Conservation (phyloP, 2,888 invertebrate genomes). For the Ophion costatus region DNA sequence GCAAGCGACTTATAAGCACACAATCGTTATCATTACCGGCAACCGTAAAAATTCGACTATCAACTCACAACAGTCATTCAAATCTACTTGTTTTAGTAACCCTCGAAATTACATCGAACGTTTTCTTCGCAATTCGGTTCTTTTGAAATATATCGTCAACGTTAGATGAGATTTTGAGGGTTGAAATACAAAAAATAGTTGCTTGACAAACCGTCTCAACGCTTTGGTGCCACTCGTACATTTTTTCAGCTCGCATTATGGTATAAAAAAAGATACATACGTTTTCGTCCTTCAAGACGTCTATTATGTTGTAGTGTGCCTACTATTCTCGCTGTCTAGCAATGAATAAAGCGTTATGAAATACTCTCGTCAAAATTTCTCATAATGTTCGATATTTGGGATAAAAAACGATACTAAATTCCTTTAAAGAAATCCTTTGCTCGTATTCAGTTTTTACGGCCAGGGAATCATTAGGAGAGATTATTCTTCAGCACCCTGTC, state of each 20-base stretch:
- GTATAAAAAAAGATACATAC: slow-evolving; percentile 30
- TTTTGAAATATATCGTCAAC: not conserved
- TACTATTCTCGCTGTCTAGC: not conserved
- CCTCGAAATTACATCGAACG: slow-evolving; percentile 29
- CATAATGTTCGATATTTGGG: no score
- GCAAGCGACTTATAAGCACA: slow-evolving; percentile 27
- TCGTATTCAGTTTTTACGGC: no score
- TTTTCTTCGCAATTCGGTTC: not conserved
- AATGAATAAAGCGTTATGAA: no score
- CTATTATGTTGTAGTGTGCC: no score
- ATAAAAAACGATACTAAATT: not conserved
- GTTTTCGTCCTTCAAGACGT: not conserved
- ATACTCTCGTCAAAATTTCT: not conserved
- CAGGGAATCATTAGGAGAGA: not conserved
- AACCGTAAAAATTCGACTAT: not conserved
- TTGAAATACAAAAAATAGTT: not conserved
- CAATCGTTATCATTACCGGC: not conserved
- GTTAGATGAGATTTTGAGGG: not conserved
- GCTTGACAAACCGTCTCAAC: slow-evolving; percentile 36
- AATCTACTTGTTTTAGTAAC: slow-evolving; percentile 39
- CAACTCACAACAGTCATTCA: not conserved
- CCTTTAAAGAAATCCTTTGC: not conserved
- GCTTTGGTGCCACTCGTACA: not conserved
- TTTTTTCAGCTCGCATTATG: not conserved
- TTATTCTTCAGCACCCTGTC: not conserved